phyloP scores from a whole-genome alignment of 2,888 invertebrate genomes.

The Iphiclides podalirius region DNA sequence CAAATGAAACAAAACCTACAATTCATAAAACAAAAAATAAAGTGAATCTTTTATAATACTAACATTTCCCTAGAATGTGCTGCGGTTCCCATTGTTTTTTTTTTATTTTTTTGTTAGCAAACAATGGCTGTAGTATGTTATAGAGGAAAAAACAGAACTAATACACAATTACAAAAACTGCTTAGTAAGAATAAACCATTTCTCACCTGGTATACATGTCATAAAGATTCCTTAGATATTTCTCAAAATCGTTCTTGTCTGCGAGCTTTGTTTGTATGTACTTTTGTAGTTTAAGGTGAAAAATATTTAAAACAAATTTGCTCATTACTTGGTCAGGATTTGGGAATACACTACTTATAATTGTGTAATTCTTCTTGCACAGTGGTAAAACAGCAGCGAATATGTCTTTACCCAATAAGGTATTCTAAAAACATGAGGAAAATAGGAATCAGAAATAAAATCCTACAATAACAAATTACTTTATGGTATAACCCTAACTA shows the following conservation, averaged over 20 bases:
- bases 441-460: constrained; percentile 2
- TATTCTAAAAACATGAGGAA: constrained; percentile 80
- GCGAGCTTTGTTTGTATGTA: constrained; percentile 90
- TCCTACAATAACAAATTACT: too few relatives aligned
- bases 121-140: too few relatives aligned
- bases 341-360: constrained; percentile 93
- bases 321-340: constrained; percentile 98
- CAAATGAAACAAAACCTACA: too few relatives aligned
- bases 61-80: too few relatives aligned
- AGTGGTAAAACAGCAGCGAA: constrained; percentile 94
- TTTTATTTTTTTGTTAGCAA: too few relatives aligned
- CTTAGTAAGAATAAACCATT: too few relatives aligned
- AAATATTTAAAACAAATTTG: constrained; percentile 97
- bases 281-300: constrained; percentile 92
- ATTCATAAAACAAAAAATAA: too few relatives aligned
- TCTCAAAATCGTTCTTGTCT: constrained; percentile 90
- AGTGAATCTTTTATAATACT: too few relatives aligned
- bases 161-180: too few relatives aligned
- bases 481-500: too few relatives aligned
- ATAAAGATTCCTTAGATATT: constrained; percentile 92
- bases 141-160: too few relatives aligned
- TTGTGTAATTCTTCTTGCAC: constrained; percentile 91
- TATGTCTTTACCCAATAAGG: constrained; percentile 92
- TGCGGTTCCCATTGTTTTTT: too few relatives aligned
- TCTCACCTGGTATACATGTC: constrained; percentile 92